Base-by-base conservation (phyloP, 2,113 vertebrate species). In the Hypanus sabinus region DNA sequence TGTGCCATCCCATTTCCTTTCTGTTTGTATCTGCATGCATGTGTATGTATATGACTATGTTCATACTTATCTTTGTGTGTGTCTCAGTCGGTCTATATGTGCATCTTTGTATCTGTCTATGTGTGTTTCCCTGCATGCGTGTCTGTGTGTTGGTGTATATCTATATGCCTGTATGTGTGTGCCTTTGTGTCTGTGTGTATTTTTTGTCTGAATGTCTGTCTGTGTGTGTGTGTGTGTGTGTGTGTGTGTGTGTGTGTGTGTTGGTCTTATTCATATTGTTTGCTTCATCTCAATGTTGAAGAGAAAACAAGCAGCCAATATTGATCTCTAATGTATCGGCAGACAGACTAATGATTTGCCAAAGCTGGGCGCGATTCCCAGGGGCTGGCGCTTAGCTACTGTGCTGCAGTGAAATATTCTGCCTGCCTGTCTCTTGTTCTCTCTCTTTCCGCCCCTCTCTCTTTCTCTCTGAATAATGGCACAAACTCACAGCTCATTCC, bases 321-420 rank as follows among this genome's bases (percentile, higher is more conserved):
- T 87, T 62, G 71, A 87, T 91, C 83, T 94, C 55, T 68, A 68
- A 55, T 94, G 85, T 60, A 90, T 65, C 60, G 85, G 85, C 85
- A 90, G 85, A 90, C 85, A 90, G 85, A 90, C 60, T 90, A 90
- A 90, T 90, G 85, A 90, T 90, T 33, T 65, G 85, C 57, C n/a
- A 62, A 90, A 65, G 30, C 57, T 65, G 60, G 60, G 60, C 85
- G 60, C 62, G 85, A 90, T 90, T 90, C 85, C 85, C 85, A 65
- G 30, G 85, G 85, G 85, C 60, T 90, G 85, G 27, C 85, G 65
- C 11, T 65, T 62, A n/a, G 85, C 60, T n/a, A 33, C 60, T 11
- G 33, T 90, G 33, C 85, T 90, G 85, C 85, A 90, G 85, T 33
- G 85, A 65, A 65, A 65, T 60, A 90, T 62, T 65, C 85, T 65